A percentile compares a stretch with the other conserved stretches of the same genome.
Evolutionary conservation across 2,113 vertebrate species (phyloP).

Genomic region (Lepus timidus): DNA sequence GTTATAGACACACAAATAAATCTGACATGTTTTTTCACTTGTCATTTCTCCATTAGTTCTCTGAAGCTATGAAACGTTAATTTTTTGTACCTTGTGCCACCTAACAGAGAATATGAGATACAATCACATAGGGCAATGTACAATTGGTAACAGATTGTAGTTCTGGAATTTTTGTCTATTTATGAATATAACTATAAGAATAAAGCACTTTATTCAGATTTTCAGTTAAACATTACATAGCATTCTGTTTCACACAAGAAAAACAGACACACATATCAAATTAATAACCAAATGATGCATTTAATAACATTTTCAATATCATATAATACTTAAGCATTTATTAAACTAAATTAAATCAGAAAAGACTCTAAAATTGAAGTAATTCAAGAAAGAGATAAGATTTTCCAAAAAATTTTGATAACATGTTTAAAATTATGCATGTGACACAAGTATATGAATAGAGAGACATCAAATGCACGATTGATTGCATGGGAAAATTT

Average conservation of each 20-base stretch:
- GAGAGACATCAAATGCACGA: neutral
- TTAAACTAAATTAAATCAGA: neutral
- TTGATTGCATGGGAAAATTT: neutral
- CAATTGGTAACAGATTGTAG: neutral
- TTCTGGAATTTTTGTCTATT: neutral
- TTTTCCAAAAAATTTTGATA: conserved; percentile 21
- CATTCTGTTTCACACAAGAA: neutral
- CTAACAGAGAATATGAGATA: neutral
- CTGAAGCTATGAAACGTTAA: neutral
- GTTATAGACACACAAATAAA: neutral
- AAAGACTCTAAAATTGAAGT: neutral
- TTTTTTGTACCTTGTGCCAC: neutral
- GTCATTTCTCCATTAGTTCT: neutral
- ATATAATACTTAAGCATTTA: neutral
- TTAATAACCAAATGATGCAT: neutral
- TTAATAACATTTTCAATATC: neutral
- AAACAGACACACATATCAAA: neutral
- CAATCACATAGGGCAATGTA: neutral
- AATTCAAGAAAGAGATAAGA: neutral
- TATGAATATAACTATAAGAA: neutral
- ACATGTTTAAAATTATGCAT: conserved; percentile 39
- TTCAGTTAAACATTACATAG: neutral
- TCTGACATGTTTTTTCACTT: neutral
- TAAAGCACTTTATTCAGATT: neutral
- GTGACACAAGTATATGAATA: neutral